Percentiles rank a stretch among this genome's conserved stretches.
Conservation (phyloP, 2,113 vertebrate genomes). For the Sapajus apella region DNA sequence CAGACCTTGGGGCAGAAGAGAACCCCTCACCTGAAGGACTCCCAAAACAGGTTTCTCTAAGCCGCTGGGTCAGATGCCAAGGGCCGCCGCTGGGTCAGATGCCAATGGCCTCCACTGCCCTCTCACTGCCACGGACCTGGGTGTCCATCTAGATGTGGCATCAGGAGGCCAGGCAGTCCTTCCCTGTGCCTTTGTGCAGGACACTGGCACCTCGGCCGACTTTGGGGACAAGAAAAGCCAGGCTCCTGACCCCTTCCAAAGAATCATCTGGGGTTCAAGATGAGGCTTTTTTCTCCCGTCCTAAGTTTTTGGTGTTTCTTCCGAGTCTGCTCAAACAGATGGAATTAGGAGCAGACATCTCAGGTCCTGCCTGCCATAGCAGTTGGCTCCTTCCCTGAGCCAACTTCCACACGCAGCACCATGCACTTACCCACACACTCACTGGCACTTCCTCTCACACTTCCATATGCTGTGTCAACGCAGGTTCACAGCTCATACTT, state of each 20-base stretch:
- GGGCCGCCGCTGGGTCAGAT: neutral
- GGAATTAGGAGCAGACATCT: neutral
- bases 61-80: too few species aligned
- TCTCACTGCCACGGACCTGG: neutral
- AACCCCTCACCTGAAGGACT: neutral
- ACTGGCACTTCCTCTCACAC: neutral
- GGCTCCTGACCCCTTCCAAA: neutral
- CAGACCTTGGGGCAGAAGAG: neutral
- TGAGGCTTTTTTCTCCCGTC: neutral
- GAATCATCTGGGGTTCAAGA: neutral
- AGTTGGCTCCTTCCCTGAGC: neutral
- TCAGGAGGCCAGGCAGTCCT: neutral
- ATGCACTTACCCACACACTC: neutral
- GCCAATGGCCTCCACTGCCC: neutral
- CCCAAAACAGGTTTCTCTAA: too few species aligned
- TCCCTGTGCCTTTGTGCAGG: neutral
- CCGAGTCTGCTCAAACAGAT: neutral
- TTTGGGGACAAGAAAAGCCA: neutral
- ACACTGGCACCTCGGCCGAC: neutral
- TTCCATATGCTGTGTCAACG: neutral
- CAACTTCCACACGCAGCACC: neutral
- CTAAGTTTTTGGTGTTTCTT: neutral
- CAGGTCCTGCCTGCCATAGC: neutral
- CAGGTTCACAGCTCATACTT: neutral
- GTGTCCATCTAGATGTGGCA: neutral